These are phyloP conservation scores for Geodia barretti DNA, from an alignment of 37 sponge, comb jelly and placozoan species.

Conservation along the genomic window DNA sequence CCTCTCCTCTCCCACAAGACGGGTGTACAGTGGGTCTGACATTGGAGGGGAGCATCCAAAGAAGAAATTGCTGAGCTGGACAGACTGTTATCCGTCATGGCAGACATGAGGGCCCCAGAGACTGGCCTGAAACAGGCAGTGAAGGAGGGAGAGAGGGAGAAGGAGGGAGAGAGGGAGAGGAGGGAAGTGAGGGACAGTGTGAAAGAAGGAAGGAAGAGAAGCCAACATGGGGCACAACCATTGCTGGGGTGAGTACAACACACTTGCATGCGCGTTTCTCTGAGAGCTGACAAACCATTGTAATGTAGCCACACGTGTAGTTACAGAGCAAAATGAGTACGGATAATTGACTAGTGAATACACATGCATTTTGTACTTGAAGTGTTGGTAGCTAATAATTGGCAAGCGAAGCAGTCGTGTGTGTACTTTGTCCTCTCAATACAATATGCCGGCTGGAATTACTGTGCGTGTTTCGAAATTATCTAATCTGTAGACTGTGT, in stretches of 20 bases:
- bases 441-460: too few relatives aligned
- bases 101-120: conserved; percentile 1
- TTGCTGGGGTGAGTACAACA: conserved; percentile 41
- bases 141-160: conserved; percentile 12
- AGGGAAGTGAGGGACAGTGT: conserved; percentile 9
- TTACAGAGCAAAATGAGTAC: too few relatives aligned
- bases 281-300: too few relatives aligned
- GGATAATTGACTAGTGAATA: too few relatives aligned
- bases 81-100: conserved; percentile 10
- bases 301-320: too few relatives aligned
- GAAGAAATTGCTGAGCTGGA: conserved; percentile 39
- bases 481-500: too few relatives aligned
- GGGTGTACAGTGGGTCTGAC: conserved; percentile 51
- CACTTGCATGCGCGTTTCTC: too few relatives aligned
- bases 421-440: too few relatives aligned
- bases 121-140: neutral
- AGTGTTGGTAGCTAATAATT: too few relatives aligned
- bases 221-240: conserved; percentile 38
- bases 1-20: conserved; percentile 12
- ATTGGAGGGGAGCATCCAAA: conserved; percentile 35
- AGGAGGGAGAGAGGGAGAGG: neutral
- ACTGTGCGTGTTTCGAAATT: too few relatives aligned
- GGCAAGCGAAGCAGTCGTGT: too few relatives aligned
- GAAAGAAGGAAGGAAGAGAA: neutral
- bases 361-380: too few relatives aligned